Base-by-base conservation (phyloP, 2,113 vertebrate species). In the Gobio gobio region DNA sequence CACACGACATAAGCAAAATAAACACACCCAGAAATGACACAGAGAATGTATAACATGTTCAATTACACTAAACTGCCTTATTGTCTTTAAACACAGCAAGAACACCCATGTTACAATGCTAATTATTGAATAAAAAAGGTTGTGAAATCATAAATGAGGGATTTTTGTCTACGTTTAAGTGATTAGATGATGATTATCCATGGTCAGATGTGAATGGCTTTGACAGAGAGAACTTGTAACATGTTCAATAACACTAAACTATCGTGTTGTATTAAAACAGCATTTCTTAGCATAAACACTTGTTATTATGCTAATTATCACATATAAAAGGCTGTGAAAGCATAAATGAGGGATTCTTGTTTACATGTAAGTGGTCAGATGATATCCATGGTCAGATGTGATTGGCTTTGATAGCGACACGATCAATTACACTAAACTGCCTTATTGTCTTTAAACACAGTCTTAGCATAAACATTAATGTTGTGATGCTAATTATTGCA, bases 11-110 rank as follows among this genome's bases (percentile, higher is more conserved):
- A 51, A 14, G 18, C 16, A 66, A 49, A 47, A 66, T 45, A 26
- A 24, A 82, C 47, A 72, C 79, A 70, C 63, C 33, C 81, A 54
- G 49, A 68, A 29, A 81, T 49, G 61, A 26, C 14, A 43, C 20
- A 13, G 10, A 74, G 74, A 51, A 18, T 20, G 33, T 33, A 76
- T 51, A 54, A 49, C 74, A 54, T 76, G 59, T 29, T 81, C 45
- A 33, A 80, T 26, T 49, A 51, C 1, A 4, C 10, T 54, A 76
- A 72, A 43, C 36, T 43, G 68, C 68, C 36, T 72, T 20, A 6
- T 43, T 10, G 68, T n/a, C 20, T 43, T 13, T n/a, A 40, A 43
- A 72, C 1, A 10, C 20, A 43, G 18, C 68, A 68, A 40, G 40
- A 16, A 12, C 36, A 68, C 18, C 10, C 5, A 49, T 20, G 18